These are phyloP conservation scores for Cheilosia variabilis DNA, from an alignment of 2,888 invertebrate species.

Conservation along the genomic window DNA sequence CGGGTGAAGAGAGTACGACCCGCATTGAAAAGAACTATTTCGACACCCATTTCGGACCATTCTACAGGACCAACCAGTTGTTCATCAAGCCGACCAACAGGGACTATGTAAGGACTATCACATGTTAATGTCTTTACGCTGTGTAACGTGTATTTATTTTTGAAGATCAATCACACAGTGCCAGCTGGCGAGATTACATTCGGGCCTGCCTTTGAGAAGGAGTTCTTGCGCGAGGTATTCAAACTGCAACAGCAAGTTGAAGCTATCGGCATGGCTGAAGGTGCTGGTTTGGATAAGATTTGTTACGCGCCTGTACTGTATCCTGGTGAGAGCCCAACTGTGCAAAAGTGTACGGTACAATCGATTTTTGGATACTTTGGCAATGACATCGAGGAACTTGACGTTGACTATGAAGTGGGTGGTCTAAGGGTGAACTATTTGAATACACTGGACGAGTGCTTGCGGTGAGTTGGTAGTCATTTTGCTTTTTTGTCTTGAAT, in stretches of 20 bases:
- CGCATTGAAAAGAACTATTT: conserved; percentile 94
- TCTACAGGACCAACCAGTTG: conserved; percentile 95
- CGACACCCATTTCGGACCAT: conserved; percentile 93
- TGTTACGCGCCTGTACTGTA: conserved; percentile 93
- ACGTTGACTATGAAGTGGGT: conserved; percentile 79
- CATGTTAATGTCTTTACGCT: too few relatives aligned
- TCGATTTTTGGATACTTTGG: conserved; percentile 92
- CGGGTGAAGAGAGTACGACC: conserved; percentile 91
- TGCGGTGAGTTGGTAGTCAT: conserved; percentile 78
- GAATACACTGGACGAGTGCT: conserved; percentile 81
- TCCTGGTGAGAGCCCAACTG: conserved; percentile 85
- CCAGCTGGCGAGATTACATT: conserved; percentile 84
- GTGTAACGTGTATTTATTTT: not conserved
- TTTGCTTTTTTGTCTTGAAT: too few relatives aligned
- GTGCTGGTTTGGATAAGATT: conserved; percentile 87
- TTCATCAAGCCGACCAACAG: conserved; percentile 89
- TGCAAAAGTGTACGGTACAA: conserved; percentile 91
- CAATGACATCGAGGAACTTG: conserved; percentile 85
- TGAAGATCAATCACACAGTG: conserved; percentile 83
- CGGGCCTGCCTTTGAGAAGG: conserved; percentile 91
- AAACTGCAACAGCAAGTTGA: conserved; percentile 88
- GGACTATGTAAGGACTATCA: conserved; percentile 83
- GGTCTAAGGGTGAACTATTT: conserved; percentile 84
- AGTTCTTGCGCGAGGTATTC: conserved; percentile 90
- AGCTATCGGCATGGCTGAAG: conserved; percentile 85